Percentiles rank a stretch among this genome's conserved stretches.
These are phyloP conservation scores for Megalops atlanticus DNA, from an alignment of 2,113 vertebrate species.

Conservation along the genomic window DNA sequence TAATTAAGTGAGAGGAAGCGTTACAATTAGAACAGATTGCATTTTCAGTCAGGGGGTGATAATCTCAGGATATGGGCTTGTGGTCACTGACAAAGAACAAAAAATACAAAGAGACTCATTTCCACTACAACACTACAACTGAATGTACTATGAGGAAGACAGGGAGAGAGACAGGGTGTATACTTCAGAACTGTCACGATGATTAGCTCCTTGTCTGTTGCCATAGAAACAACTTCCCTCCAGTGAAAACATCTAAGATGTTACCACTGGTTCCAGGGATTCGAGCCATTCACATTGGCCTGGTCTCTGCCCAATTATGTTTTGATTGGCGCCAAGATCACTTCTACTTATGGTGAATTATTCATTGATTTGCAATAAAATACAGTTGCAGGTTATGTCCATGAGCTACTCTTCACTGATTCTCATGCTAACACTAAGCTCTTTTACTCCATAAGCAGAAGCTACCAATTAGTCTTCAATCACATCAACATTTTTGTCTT, in stretches of 20 bases:
- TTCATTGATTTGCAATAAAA: too few relatives aligned
- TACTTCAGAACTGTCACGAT: conserved; percentile 20
- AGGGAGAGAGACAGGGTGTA: neutral
- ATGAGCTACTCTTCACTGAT: too few relatives aligned
- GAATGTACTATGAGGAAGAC: neutral
- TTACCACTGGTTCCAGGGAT: conserved; percentile 31
- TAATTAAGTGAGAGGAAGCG: neutral
- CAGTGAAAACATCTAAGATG: conserved; percentile 32
- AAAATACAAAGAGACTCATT: neutral
- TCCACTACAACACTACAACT: neutral
- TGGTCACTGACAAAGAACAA: neutral
- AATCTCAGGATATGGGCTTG: too few relatives aligned
- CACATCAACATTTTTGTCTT: too few relatives aligned
- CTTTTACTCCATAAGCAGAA: too few relatives aligned
- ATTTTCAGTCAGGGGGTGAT: neutral
- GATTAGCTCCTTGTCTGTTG: conserved; percentile 28
- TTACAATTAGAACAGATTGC: neutral
- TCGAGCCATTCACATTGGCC: conserved; percentile 7
- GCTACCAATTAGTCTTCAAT: too few relatives aligned
- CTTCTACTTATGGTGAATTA: conserved; percentile 6
- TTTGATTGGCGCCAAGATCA: conserved; percentile 23
- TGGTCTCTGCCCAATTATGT: conserved; percentile 10
- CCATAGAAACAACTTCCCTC: conserved; percentile 39
- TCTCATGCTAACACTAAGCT: too few relatives aligned
- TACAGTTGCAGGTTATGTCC: too few relatives aligned